Conservation (phyloP, 2,797 vertebrate species). For the Rhinoraja longicauda region DNA sequence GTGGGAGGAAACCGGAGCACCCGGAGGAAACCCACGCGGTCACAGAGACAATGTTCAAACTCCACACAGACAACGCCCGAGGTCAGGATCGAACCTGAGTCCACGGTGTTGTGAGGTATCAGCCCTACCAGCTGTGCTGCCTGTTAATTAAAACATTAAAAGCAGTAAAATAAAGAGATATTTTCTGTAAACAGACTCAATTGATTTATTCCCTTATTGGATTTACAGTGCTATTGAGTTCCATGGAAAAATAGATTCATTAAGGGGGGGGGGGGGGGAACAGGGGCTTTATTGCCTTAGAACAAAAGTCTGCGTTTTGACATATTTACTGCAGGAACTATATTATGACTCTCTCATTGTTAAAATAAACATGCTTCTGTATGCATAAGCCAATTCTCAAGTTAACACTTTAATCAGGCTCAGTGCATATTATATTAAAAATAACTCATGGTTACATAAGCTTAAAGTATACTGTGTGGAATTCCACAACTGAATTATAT, state of each 20-base stretch:
- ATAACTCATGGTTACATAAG: constrained; percentile 32
- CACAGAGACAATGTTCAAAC: no score
- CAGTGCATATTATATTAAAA: constrained; percentile 30
- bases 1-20: no score
- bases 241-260: constrained; percentile 61
- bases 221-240: constrained; percentile 64
- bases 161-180: constrained; percentile 2
- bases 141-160: constrained; percentile 14
- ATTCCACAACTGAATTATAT: constrained; percentile 24
- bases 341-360: constrained; percentile 64
- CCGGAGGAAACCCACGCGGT: no score
- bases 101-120: no score
- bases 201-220: constrained; percentile 70
- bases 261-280: constrained; percentile 56
- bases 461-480: constrained; percentile 30
- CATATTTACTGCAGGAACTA: constrained; percentile 62
- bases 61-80: no score
- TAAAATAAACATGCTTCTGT: constrained; percentile 30
- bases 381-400: constrained; percentile 37
- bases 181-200: background rate
- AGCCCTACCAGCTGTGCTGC: no score
- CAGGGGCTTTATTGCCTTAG: constrained; percentile 67
- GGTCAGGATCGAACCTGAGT: no score
- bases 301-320: constrained; percentile 68
- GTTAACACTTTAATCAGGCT: constrained; percentile 36